Conservation (phyloP, 2,888 invertebrate genomes). For the Agrenia bidenticulata region DNA sequence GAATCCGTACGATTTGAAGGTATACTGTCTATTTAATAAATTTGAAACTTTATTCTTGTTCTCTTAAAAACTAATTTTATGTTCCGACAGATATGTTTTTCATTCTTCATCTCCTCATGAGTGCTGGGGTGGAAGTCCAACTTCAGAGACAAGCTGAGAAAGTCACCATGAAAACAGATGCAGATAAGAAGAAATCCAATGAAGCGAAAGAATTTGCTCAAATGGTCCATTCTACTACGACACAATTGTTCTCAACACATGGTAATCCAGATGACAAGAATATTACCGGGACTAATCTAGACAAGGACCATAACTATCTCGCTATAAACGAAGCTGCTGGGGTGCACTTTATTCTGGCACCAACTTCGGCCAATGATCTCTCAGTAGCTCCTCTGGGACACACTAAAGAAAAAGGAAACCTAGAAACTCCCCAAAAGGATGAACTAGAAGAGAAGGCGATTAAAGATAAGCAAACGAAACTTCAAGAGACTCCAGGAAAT, state of each 20-base stretch:
- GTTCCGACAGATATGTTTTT: slow-evolving; percentile 44
- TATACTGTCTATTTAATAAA: slow-evolving; percentile 6
- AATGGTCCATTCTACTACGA: neutral
- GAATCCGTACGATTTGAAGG: slow-evolving; percentile 39
- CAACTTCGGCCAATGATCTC: slow-evolving; percentile 23
- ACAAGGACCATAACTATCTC: slow-evolving; percentile 35
- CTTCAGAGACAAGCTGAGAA: slow-evolving; percentile 32
- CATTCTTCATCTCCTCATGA: slow-evolving; percentile 45
- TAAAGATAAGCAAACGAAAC: too few relatives aligned
- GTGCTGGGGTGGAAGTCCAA: slow-evolving; percentile 44
- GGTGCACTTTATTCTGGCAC: slow-evolving; percentile 31
- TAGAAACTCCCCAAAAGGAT: neutral
- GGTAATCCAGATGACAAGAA: slow-evolving; percentile 1
- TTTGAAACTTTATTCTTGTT: neutral
- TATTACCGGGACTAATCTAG: slow-evolving; percentile 32
- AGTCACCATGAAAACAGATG: too few relatives aligned
- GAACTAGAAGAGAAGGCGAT: neutral
- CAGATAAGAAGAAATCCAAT: neutral
- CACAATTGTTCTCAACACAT: slow-evolving; percentile 7
- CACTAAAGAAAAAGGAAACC: neutral
- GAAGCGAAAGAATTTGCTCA: slow-evolving; percentile 5
- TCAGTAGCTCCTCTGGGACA: slow-evolving; percentile 24
- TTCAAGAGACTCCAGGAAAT: too few relatives aligned
- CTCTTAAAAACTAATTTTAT: neutral
- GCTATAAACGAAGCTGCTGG: slow-evolving; percentile 29